A percentile compares a stretch with the other conserved stretches of the same genome.
phyloP scores from a whole-genome alignment of 30 jellyfish, hydroid and myxozoan genomes.

The Cassiopea andromeda region DNA sequence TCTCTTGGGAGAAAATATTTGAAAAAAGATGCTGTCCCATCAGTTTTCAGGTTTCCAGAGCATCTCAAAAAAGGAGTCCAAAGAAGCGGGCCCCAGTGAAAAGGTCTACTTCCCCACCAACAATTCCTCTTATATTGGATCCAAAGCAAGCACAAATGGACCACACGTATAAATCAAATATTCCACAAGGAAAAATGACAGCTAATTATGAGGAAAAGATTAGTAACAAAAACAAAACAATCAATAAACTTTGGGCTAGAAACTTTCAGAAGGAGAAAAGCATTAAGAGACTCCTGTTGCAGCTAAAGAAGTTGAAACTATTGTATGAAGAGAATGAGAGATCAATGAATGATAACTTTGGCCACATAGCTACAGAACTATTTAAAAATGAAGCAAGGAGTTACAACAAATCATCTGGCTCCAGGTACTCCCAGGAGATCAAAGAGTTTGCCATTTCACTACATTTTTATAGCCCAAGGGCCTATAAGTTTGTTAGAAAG shows the following conservation, averaged over 20 bases:
- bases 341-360: conserved; percentile 10
- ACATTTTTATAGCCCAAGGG: conserved; percentile 40
- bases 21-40: too few species aligned
- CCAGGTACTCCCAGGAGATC: conserved; percentile 15
- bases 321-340: background rate
- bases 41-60: too few species aligned
- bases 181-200: too few species aligned
- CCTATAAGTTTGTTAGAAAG: conserved; percentile 8
- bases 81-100: too few species aligned
- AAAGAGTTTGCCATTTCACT: conserved; percentile 31
- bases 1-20: too few species aligned
- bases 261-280: background rate
- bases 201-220: background rate
- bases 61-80: too few species aligned
- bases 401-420: background rate
- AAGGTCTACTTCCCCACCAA: too few species aligned
- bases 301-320: background rate
- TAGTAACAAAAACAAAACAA: background rate
- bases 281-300: background rate
- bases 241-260: background rate
- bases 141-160: too few species aligned
- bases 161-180: too few species aligned
- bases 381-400: conserved; percentile 14
- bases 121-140: too few species aligned
- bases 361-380: background rate